These are phyloP conservation scores for Pitta sordida DNA, from an alignment of 2,113 vertebrate genomes.

Conservation along the genomic window DNA sequence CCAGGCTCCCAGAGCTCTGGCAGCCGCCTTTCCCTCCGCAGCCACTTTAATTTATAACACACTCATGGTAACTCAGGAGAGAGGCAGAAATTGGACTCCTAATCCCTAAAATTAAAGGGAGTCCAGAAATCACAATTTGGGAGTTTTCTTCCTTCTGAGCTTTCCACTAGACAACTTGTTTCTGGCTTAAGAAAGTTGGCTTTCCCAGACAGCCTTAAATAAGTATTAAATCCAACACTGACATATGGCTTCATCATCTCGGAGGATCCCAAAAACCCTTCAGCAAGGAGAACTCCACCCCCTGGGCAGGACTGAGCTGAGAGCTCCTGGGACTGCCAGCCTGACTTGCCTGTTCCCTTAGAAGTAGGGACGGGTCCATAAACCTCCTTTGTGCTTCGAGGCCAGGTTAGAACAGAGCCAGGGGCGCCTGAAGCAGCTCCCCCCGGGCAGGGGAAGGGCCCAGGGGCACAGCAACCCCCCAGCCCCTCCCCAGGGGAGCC, in stretches of 20 bases:
- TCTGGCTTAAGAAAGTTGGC: background rate
- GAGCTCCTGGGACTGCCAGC: background rate
- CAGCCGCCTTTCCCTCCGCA: background rate
- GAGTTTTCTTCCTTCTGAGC: background rate
- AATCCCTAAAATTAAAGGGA: background rate
- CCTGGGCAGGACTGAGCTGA: background rate
- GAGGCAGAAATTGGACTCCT: background rate
- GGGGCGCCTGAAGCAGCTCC: background rate
- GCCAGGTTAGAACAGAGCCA: background rate
- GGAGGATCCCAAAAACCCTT: background rate
- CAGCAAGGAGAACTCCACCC: background rate
- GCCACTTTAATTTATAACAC: background rate
- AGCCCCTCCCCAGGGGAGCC: background rate
- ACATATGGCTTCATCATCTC: background rate
- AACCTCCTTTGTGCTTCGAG: background rate
- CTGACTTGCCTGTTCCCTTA: rapidly evolving
- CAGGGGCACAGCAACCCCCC: too few species aligned
- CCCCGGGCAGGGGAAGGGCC: background rate
- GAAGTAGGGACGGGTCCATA: background rate
- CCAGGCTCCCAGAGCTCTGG: background rate
- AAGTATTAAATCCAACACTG: background rate
- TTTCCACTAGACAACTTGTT: background rate
- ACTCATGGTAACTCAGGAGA: background rate
- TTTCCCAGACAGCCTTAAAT: background rate
- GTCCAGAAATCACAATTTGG: background rate